Evolutionary conservation across 2,888 invertebrate species (phyloP).

Genomic region (Aelia acuminata): DNA sequence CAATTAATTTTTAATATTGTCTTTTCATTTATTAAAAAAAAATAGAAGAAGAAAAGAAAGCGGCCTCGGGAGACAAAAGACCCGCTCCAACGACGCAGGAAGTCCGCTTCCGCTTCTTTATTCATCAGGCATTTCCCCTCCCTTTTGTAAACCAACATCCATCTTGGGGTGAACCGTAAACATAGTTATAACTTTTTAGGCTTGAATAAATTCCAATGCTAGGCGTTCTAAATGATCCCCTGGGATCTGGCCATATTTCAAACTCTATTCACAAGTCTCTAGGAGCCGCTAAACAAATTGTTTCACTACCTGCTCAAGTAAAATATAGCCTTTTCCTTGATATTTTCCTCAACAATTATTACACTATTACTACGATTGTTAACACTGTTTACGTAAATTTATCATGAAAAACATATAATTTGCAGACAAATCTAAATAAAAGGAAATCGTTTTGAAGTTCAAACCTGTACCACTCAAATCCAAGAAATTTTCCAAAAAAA

Average conservation of each 20-base stretch:
- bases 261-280: not conserved
- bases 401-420: too few relatives aligned
- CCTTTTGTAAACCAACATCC: conserved; percentile 39
- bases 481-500: too few relatives aligned
- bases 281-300: not conserved
- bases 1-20: not conserved
- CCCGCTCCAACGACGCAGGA: conserved; percentile 10
- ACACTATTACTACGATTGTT: too few relatives aligned
- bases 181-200: conserved; percentile 38
- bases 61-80: not conserved
- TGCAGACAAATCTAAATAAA: too few relatives aligned
- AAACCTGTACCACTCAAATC: too few relatives aligned
- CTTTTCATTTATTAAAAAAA: not conserved
- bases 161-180: not conserved
- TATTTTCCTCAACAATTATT: too few relatives aligned
- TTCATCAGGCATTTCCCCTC: not conserved
- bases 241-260: not conserved
- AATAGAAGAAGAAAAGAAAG: not conserved
- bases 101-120: conserved; percentile 35
- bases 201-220: conserved; percentile 15
- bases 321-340: not conserved
- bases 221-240: not conserved
- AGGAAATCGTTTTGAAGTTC: too few relatives aligned
- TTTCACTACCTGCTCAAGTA: not conserved
- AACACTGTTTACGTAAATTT: too few relatives aligned